A percentile compares a stretch with the other conserved stretches of the same genome.
These are phyloP conservation scores for Masticophis lateralis DNA, from an alignment of 2,797 vertebrate species.

Conservation along the genomic window DNA sequence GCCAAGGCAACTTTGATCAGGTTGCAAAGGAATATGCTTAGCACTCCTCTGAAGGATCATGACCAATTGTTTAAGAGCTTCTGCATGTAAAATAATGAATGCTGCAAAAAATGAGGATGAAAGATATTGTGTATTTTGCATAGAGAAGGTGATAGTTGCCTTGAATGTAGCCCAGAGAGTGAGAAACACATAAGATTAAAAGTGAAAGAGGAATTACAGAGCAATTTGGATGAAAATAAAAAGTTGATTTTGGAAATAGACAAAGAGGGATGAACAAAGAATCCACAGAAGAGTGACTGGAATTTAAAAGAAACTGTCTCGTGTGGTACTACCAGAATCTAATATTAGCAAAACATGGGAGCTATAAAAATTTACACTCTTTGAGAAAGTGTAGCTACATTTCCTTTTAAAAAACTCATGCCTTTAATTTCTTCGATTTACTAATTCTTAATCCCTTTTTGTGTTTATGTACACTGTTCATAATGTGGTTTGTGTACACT, in stretches of 20 bases:
- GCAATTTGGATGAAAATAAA: neutral
- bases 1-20: neutral
- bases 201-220: neutral
- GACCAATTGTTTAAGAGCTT: neutral
- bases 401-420: neutral
- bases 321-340: neutral
- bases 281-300: neutral
- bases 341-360: neutral
- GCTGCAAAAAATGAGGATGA: neutral
- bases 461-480: neutral
- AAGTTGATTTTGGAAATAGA: neutral
- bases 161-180: neutral
- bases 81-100: neutral
- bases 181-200: neutral
- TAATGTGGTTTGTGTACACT: too few species aligned
- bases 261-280: neutral
- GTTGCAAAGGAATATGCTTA: neutral
- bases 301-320: neutral
- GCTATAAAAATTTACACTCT: neutral
- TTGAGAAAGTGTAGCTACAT: neutral
- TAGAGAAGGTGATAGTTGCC: neutral
- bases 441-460: neutral
- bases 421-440: neutral
- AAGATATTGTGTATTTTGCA: neutral
- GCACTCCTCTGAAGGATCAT: neutral